Base-by-base conservation (phyloP, 1,140 invertebrate genomes). In the Portunus trituberculatus region DNA sequence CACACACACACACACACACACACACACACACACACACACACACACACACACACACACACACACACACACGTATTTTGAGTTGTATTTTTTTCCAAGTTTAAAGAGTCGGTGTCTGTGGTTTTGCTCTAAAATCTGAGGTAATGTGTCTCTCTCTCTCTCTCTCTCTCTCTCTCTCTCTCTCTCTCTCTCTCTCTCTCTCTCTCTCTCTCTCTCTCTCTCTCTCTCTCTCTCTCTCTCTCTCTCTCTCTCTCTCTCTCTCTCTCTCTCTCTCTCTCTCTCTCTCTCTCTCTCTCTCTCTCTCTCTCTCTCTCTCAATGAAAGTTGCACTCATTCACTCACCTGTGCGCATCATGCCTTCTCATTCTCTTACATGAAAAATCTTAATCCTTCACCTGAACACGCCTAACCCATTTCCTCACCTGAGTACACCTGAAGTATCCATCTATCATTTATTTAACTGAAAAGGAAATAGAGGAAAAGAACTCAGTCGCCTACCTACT, bases 181-280 rank as follows among this genome's bases (percentile, higher is more conserved):
- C 59, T 76, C 59, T 76, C 59, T 76, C 59, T 76, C 59, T 76
- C 59, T 76, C 59, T 76, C 59, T 76, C 59, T 76, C 59, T 76
- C 59, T 76, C 59, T 76, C 59, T 76, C 59, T 76, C 59, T 76
- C 59, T 76, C 59, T 76, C 59, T 76, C 59, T 76, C 59, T 76
- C 59, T 76, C 59, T 76, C 59, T 76, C 67, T 76, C 67, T 76
- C 67, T 76, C 67, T 76, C 67, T 76, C 67, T 76, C 67, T 76
- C 67, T 76, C 67, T 76, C 67, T 76, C 67, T 76, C 67, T 76
- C 67, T 76, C 67, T 76, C 67, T 76, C 67, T 76, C 67, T 76
- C 67, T 76, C 67, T 76, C 67, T 76, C 67, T 76, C 67, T 76
- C 67, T 76, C 67, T 76, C 67, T 76, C 67, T 76, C 67, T 76